These are phyloP conservation scores for Diadegma fenestrale DNA, from an alignment of 2,888 invertebrate species.

Conservation along the genomic window DNA sequence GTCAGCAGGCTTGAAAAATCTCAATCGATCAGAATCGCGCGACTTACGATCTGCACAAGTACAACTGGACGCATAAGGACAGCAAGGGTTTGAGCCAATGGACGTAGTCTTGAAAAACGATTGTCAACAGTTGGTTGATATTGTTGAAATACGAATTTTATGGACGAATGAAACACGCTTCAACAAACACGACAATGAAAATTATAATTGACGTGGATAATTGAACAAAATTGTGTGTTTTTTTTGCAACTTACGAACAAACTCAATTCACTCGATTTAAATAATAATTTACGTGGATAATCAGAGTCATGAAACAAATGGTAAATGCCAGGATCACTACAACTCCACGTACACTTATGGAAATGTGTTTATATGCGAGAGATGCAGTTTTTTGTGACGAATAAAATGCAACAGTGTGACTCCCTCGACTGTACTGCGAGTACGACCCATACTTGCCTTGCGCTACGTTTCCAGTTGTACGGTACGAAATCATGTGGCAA, in stretches of 20 bases:
- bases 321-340: slow-evolving; percentile 64
- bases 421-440: slow-evolving; percentile 55
- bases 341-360: slow-evolving; percentile 71
- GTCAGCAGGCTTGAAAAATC: slow-evolving; percentile 5
- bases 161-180: background rate
- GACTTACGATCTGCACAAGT: slow-evolving; percentile 74
- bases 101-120: slow-evolving; percentile 52
- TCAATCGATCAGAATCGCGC: slow-evolving; percentile 36
- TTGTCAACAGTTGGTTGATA: background rate
- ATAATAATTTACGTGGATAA: slow-evolving; percentile 18
- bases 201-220: slow-evolving; percentile 19
- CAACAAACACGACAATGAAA: background rate
- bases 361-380: slow-evolving; percentile 71
- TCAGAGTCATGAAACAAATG: slow-evolving; percentile 36
- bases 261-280: slow-evolving; percentile 11
- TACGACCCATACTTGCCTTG: slow-evolving; percentile 83
- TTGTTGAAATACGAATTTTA: slow-evolving; percentile 14
- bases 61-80: slow-evolving; percentile 83
- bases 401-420: slow-evolving; percentile 31
- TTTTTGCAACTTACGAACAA: background rate
- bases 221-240: background rate
- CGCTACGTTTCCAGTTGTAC: slow-evolving; percentile 84
- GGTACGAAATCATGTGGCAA: slow-evolving; percentile 82
- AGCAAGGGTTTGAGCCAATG: slow-evolving; percentile 73
- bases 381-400: slow-evolving; percentile 67